Evolutionary conservation across 2,113 vertebrate genomes (phyloP).

Genomic region (Macroglossus sobrinus): DNA sequence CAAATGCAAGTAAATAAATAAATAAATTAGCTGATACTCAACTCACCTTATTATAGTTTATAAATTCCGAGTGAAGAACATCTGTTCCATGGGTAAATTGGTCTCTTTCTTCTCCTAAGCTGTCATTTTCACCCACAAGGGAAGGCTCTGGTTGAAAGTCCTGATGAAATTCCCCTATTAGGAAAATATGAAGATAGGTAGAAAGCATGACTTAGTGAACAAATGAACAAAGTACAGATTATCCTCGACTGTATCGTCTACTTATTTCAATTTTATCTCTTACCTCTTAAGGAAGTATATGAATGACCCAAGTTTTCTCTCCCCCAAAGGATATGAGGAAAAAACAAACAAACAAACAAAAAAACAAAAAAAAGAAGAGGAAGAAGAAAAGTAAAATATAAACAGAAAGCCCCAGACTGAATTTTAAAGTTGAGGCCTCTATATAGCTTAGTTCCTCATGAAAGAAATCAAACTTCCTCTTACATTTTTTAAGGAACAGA

Average conservation of each 20-base stretch:
- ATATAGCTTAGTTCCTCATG: neutral
- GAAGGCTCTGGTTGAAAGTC: constrained; percentile 72
- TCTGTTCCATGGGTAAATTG: constrained; percentile 81
- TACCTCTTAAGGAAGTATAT: neutral
- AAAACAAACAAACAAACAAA: no score
- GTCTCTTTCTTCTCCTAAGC: constrained; percentile 82
- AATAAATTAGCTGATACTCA: neutral
- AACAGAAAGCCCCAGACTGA: neutral
- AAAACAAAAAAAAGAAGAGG: neutral
- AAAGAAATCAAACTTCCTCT: neutral
- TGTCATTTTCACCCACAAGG: constrained; percentile 77
- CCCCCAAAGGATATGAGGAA: neutral
- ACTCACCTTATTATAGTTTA: constrained; percentile 92
- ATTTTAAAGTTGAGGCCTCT: neutral
- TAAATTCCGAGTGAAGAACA: constrained; percentile 84
- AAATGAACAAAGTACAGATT: neutral
- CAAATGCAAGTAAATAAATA: neutral
- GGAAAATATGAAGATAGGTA: neutral
- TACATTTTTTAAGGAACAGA: neutral
- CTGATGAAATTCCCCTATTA: constrained; percentile 82
- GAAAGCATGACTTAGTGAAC: neutral
- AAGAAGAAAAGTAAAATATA: neutral
- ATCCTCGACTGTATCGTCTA: neutral
- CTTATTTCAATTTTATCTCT: neutral
- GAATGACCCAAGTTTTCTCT: neutral